Base-by-base conservation (phyloP, 2,888 invertebrate species). In the Orthosia incerta region DNA sequence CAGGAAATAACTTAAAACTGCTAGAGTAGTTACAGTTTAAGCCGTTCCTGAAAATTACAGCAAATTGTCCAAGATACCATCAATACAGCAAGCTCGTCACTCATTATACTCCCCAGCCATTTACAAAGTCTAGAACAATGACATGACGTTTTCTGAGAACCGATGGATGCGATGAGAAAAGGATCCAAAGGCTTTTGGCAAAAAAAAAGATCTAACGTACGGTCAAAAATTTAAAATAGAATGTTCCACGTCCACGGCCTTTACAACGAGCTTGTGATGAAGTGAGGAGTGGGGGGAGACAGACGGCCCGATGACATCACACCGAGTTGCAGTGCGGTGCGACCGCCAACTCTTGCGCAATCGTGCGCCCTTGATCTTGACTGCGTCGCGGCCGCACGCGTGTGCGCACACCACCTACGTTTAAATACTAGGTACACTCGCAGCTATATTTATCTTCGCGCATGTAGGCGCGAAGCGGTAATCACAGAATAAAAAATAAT, bases 301-400 rank as follows among this genome's bases (percentile, higher is more conserved):
- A 93, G 93, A 92, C 93, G 92, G 89, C 87, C 76, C 91, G 95
- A 95, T 96, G 96, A 96, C 95, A 95, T 96, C 96, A 96, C 95
- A 94, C 87, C 76, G 89, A 89, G 92, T 91, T 95, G 95, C 95
- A 95, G 94, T 89, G 93, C 93, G 92, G 91, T 92, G 94, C 94
- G 94, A 92, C 94, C 93, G 96, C 95, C 95, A 95, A 94, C 94
- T 94, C 93, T 96, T 96, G 94, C 96, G 96, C 95, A 96, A 96
- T 95, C 95, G 92, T 87, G 88, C 93, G 96, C 95, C 96, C 96
- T 96, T 96, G 96, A 96, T 96, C 96, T 96, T 96, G 96, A 96
- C 96, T 96, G 96, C 95, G 96, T 94, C 94, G 94, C 93, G 94
- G 93, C 91, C 93, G 93, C 92, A 94, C 94, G 95, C 95, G 95